phyloP scores from a whole-genome alignment of 2,888 invertebrate species.

The Troides aeacus region DNA sequence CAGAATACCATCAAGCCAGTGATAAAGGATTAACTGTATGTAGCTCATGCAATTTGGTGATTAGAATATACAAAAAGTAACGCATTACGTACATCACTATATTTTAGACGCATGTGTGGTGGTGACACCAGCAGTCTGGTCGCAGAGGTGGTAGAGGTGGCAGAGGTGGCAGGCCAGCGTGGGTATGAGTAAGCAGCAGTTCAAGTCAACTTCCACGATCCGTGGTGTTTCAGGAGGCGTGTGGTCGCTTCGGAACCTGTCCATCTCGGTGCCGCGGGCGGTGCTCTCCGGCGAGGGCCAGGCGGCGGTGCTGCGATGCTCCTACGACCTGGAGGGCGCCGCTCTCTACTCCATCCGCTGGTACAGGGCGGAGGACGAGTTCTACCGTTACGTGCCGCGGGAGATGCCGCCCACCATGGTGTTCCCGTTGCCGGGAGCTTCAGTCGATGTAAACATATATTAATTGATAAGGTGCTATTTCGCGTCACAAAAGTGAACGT shows the following conservation, averaged over 20 bases:
- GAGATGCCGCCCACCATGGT: conserved; percentile 85
- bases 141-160: too few relatives aligned
- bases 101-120: too few relatives aligned
- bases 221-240: conserved; percentile 58
- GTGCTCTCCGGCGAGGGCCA: conserved; percentile 76
- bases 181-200: too few relatives aligned
- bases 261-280: conserved; percentile 77
- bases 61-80: too few relatives aligned
- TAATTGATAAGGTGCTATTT: background rate
- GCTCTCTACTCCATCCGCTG: conserved; percentile 87
- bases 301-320: conserved; percentile 76
- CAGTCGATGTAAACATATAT: conserved; percentile 84
- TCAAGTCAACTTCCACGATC: too few relatives aligned
- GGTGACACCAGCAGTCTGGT: too few relatives aligned
- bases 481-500: too few relatives aligned
- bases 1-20: too few relatives aligned
- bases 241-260: conserved; percentile 70
- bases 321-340: conserved; percentile 81
- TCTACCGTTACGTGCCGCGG: conserved; percentile 87
- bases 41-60: too few relatives aligned
- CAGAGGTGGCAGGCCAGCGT: too few relatives aligned
- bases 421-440: conserved; percentile 83
- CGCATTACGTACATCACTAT: too few relatives aligned
- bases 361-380: conserved; percentile 87
- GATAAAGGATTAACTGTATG: too few relatives aligned